Conservation (phyloP, 2,888 invertebrate species). For the Plagodis dolabraria region DNA sequence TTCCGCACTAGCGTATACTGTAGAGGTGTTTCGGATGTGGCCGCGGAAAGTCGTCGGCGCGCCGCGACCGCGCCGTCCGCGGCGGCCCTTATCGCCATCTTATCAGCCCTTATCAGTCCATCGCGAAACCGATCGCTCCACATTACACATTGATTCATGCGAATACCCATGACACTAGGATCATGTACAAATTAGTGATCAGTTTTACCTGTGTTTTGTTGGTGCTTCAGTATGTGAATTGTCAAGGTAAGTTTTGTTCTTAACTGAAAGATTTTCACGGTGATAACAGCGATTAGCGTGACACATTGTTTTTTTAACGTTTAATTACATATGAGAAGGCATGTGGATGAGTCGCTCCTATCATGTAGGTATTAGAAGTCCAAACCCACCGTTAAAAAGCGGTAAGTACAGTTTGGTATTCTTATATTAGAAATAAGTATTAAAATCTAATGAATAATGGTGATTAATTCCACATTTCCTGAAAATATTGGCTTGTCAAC, state of each 20-base stretch:
- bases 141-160: conserved; percentile 52
- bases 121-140: conserved; percentile 76
- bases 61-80: conserved; percentile 52
- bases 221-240: conserved; percentile 56
- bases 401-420: too few relatives aligned
- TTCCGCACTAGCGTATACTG: conserved; percentile 3
- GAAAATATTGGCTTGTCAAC: too few relatives aligned
- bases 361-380: too few relatives aligned
- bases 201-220: conserved; percentile 58
- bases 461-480: too few relatives aligned
- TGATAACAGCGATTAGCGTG: conserved; percentile 17
- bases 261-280: conserved; percentile 32
- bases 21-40: conserved; percentile 73
- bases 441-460: too few relatives aligned
- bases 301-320: conserved; percentile 16
- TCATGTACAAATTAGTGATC: conserved; percentile 64
- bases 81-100: conserved; percentile 66
- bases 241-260: conserved; percentile 67
- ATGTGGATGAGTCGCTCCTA: too few relatives aligned
- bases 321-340: too few relatives aligned
- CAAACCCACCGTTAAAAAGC: too few relatives aligned
- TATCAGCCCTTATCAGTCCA: conserved; percentile 79
- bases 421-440: too few relatives aligned
- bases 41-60: conserved; percentile 61
- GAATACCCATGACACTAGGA: conserved; percentile 59